A percentile compares a stretch with the other conserved stretches of the same genome.
Conservation (phyloP, 2,113 vertebrate species). For the Notarius quadriscutis region DNA sequence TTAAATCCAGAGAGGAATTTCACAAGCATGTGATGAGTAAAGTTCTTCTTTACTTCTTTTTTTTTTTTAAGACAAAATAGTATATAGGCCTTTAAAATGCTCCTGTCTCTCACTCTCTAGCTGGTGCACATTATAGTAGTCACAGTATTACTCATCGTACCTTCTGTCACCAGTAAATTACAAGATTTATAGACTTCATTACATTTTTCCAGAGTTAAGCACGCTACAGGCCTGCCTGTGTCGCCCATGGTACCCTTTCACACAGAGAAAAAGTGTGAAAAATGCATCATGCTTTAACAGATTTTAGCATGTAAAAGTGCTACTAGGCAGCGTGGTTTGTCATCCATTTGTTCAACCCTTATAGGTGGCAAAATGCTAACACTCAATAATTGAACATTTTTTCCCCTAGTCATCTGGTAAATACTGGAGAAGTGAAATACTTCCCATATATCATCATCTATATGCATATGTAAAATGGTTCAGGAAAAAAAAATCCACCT, state of each 20-base stretch:
- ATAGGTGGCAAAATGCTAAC: neutral
- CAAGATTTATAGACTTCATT: slow-evolving; percentile 50
- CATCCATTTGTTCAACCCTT: neutral
- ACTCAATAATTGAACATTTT: neutral
- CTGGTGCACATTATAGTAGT: slow-evolving; percentile 35
- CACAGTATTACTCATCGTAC: slow-evolving; percentile 42
- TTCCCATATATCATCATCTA: neutral
- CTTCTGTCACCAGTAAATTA: slow-evolving; percentile 45
- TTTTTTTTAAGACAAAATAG: neutral
- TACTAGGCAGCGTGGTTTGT: neutral
- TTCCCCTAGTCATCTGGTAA: neutral
- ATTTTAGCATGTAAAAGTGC: neutral
- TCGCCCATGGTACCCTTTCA: neutral
- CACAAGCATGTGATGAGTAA: too few species aligned
- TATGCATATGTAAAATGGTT: slow-evolving; percentile 1
- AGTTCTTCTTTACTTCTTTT: too few species aligned
- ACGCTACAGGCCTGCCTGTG: slow-evolving; percentile 24
- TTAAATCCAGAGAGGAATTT: too few species aligned
- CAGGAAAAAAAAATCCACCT: too few species aligned
- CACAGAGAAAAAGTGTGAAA: neutral
- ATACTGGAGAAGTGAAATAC: neutral
- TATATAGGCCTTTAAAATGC: slow-evolving; percentile 18
- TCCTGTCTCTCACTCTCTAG: slow-evolving; percentile 15
- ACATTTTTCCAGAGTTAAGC: slow-evolving; percentile 39
- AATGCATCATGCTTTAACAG: neutral